Percentiles rank a stretch among this genome's conserved stretches.
phyloP scores from a whole-genome alignment of 2,113 vertebrate species.

The Colossoma macropomum region DNA sequence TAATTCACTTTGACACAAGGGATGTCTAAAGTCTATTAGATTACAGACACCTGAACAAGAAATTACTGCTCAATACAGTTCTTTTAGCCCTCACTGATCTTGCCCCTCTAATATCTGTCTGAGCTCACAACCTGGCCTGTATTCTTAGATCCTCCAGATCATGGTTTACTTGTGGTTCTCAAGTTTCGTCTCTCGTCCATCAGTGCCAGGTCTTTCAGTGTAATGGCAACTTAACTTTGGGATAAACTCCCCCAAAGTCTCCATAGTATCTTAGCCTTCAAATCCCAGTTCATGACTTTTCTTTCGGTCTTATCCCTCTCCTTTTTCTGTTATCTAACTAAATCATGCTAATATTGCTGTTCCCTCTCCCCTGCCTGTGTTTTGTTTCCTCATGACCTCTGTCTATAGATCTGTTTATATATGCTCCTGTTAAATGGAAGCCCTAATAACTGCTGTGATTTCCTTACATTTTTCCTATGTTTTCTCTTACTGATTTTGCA shows the following conservation, averaged over 20 bases:
- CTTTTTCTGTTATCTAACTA: too few species aligned
- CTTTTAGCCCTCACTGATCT: neutral
- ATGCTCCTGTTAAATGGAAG: too few species aligned
- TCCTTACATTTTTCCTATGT: too few species aligned
- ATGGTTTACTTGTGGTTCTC: neutral
- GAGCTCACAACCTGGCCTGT: neutral
- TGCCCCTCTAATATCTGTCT: neutral
- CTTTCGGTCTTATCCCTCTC: too few species aligned
- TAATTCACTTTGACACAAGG: neutral
- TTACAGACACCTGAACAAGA: neutral
- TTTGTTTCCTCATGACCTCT: too few species aligned
- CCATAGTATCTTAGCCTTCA: neutral
- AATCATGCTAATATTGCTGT: too few species aligned
- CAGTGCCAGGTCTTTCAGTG: neutral
- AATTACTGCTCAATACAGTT: neutral
- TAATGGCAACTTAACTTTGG: neutral
- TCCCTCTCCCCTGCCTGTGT: too few species aligned
- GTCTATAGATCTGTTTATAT: too few species aligned
- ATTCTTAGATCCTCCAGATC: neutral
- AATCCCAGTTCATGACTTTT: too few species aligned
- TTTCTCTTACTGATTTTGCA: too few species aligned
- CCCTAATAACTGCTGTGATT: too few species aligned
- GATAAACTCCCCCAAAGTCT: neutral
- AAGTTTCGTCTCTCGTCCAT: neutral
- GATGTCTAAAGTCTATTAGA: neutral